Evolutionary conservation across 1,140 invertebrate species (phyloP).

Genomic region (Microplitis demolitor): DNA sequence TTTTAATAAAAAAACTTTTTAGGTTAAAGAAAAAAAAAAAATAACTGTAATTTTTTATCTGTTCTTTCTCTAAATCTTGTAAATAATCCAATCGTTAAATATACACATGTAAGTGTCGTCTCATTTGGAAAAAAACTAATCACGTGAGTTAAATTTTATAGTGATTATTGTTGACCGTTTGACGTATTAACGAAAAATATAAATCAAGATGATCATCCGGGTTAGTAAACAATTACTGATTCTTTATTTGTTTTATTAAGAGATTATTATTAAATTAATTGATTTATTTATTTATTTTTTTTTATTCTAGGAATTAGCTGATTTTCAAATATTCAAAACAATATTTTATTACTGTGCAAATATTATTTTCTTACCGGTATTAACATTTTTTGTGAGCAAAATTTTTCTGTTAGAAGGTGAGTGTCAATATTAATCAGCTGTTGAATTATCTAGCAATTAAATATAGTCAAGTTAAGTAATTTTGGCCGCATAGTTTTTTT

Average conservation of each 20-base stretch:
- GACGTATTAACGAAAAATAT: background rate
- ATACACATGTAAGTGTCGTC: too few relatives aligned
- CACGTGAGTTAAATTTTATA: background rate
- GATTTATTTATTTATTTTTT: background rate
- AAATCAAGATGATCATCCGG: background rate
- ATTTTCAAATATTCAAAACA: constrained; percentile 53
- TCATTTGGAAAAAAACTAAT: too few relatives aligned
- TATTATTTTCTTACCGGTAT: constrained; percentile 55
- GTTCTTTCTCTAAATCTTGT: too few relatives aligned
- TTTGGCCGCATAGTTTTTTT: too few relatives aligned
- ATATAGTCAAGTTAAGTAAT: too few relatives aligned
- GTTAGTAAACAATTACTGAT: background rate
- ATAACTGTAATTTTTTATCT: too few relatives aligned
- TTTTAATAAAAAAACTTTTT: too few relatives aligned
- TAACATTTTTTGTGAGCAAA: constrained; percentile 56
- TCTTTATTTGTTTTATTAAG: background rate
- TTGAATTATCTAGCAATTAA: too few relatives aligned
- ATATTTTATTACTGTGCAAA: constrained; percentile 54
- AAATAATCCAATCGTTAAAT: too few relatives aligned
- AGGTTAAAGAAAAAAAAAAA: too few relatives aligned
- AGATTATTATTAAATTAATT: background rate
- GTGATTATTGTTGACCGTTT: background rate
- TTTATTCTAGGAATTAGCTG: constrained; percentile 46
- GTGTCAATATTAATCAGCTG: background rate
- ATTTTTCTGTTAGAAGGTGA: constrained; percentile 57